Base-by-base conservation (phyloP, 2,888 invertebrate genomes). In the Clunio marinus region DNA sequence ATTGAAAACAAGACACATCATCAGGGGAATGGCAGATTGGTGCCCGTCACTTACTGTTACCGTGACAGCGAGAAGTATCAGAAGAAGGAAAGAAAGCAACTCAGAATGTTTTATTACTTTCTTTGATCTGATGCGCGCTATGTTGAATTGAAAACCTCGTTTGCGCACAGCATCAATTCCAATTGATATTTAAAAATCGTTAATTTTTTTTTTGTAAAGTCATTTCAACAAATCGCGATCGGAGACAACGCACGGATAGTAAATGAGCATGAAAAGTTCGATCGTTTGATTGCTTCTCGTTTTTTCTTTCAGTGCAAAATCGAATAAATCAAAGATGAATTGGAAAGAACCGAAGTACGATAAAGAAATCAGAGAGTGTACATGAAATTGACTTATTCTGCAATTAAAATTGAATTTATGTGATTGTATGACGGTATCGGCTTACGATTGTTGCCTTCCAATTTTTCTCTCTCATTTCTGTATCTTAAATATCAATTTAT, bases 1-100 rank as follows among this genome's bases (percentile, higher is more conserved):
- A 41, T 41, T 41, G n/a, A 13, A 59, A 59, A 59, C 59, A 59
- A 59, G 59, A 59, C 59, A 59, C 59, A 59, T 59, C 59, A 59
- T 32, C 58, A 15, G 5, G 24, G 5, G 24, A 28, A 59, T 59
- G 59, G 59, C 59, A 59, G 59, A 59, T 59, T 59, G 59, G 20
- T 7, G n/a, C 17, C 24, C 32, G 59, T 59, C 59, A 59, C 59
- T 59, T 59, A 59, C 59, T 59, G 59, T 59, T 59, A 41, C 10
- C 32, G 4, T 32, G 5, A 32, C 4, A 4, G 32, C 4, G 32
- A 32, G 32, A 32, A 32, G 32, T 8, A 32, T 32, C 32, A 8
- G 32, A 8, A 32, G 8, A 8, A 32, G 32, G 13, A 41, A 4
- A 10, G 10, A 32, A 7, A 4, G 32, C 4, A 32, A 7, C 32